phyloP scores from a whole-genome alignment of 92 coral and sea anemone genomes.

The Palythoa grandis region DNA sequence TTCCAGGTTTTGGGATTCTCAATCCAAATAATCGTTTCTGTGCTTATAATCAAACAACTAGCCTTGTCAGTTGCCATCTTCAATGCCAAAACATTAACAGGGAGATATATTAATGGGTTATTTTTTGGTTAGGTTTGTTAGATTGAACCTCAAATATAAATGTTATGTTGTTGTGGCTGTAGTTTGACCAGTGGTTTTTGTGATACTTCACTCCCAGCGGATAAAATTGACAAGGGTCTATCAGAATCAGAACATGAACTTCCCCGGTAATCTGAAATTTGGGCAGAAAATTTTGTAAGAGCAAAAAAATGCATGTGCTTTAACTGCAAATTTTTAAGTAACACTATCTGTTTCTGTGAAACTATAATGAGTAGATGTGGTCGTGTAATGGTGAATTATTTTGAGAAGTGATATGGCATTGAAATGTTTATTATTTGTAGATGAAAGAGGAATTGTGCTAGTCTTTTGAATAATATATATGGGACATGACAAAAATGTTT shows the following conservation, averaged over 20 bases:
- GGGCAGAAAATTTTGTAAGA: constrained; percentile 24
- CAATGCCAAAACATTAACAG: neutral
- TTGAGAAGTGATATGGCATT: neutral
- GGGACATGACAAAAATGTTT: no score
- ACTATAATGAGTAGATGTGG: neutral
- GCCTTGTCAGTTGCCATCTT: neutral
- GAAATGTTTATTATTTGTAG: neutral
- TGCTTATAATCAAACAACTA: neutral
- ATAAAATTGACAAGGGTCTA: constrained; percentile 35
- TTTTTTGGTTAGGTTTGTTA: constrained; percentile 29
- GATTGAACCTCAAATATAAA: neutral
- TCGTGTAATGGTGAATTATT: neutral
- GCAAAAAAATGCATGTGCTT: neutral
- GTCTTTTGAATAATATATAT: no score
- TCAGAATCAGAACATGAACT: constrained; percentile 37
- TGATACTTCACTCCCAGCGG: constrained; percentile 44
- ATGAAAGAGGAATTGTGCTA: no score
- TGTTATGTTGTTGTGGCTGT: neutral
- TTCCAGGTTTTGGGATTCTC: neutral
- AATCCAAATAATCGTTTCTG: neutral
- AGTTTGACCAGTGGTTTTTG: constrained; percentile 42
- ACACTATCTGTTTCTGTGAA: neutral
- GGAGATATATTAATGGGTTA: neutral
- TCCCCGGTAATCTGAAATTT: constrained; percentile 33
- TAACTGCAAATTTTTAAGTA: neutral